Evolutionary conservation across 2,888 invertebrate species (phyloP), one percentile per base, ranked within the genome.

Genomic region (Lasioglossum vierecki): DNA sequence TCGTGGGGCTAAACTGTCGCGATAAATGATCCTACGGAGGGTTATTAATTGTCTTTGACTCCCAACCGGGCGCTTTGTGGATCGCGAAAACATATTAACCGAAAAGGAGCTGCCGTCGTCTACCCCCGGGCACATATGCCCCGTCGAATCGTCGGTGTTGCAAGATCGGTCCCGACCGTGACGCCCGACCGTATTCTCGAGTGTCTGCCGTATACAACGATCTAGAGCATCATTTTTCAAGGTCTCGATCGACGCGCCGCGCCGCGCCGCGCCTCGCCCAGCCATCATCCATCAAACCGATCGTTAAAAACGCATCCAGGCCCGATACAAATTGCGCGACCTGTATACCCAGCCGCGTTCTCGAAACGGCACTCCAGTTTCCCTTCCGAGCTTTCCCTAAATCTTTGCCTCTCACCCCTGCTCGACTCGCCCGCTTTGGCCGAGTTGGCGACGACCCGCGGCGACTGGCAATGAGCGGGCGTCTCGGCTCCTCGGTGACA

Each of bases 31-130:
- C 91, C 93, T 92, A 88, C 90, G 89, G 93, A 92, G 92, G 93
- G 92, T 94, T 94, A 94, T 95, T 95, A 95, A 95, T 95, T 94
- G 94, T 94, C 92, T 93, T 92, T 91, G 92, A 93, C 93, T 93
- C 90, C 93, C 91, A 92, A 88, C 88, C 88, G 92, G 90, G 92
- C 86, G 91, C 91, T 93, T 93, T 93, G 93, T 93, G 93, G 90
- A 93, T 93, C 92, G 93, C 94, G 93, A 94, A 94, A 94, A 93
- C 93, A 93, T 90, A 90, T 94, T 93, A 94, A 93, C 94, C 92
- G 91, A 92, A 92, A 88, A 91, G 91, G 84, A 91, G 90, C 90
- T 89, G 90, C 86, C 87, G 87, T 85, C 78, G 82, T 85, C 70
- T 70, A 82, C 84, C 82, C 89, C 90, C 88, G 85, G 83, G 63